Conservation (phyloP, 2,888 invertebrate species). For the Meiosimyza platycephala region DNA sequence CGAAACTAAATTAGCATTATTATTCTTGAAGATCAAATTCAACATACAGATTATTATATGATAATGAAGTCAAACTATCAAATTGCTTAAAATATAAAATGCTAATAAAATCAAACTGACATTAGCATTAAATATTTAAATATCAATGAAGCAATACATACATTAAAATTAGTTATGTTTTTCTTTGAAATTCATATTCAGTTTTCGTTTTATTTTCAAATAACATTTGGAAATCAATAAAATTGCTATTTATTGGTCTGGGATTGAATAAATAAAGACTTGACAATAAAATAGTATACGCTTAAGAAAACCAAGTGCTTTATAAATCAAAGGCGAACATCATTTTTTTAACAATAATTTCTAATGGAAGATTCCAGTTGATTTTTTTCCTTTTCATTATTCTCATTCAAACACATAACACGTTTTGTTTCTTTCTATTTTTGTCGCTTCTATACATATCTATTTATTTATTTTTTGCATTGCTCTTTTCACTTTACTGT, state of each 20-base stretch:
- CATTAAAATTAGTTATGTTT: too few relatives aligned
- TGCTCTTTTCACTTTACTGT: background rate
- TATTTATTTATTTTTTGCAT: background rate
- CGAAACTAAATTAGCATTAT: too few relatives aligned
- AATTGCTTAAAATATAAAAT: too few relatives aligned
- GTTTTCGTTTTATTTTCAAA: background rate
- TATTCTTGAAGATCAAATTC: too few relatives aligned
- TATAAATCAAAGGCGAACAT: slow-evolving; percentile 27
- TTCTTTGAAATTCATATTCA: too few relatives aligned
- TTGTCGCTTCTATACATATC: background rate
- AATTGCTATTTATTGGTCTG: background rate
- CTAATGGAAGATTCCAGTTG: slow-evolving; percentile 50
- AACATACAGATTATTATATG: too few relatives aligned
- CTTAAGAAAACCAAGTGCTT: background rate
- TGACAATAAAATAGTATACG: background rate
- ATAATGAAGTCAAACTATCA: too few relatives aligned
- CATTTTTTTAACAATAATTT: slow-evolving; percentile 44
- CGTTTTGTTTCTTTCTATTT: background rate
- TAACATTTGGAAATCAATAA: background rate
- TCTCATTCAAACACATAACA: background rate
- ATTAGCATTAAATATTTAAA: too few relatives aligned
- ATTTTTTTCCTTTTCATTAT: slow-evolving; percentile 30
- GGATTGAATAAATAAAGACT: background rate
- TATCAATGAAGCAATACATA: too few relatives aligned
- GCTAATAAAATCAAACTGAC: too few relatives aligned